These are phyloP conservation scores for Ciconia maguari DNA, from an alignment of 2,113 vertebrate genomes.

Conservation along the genomic window DNA sequence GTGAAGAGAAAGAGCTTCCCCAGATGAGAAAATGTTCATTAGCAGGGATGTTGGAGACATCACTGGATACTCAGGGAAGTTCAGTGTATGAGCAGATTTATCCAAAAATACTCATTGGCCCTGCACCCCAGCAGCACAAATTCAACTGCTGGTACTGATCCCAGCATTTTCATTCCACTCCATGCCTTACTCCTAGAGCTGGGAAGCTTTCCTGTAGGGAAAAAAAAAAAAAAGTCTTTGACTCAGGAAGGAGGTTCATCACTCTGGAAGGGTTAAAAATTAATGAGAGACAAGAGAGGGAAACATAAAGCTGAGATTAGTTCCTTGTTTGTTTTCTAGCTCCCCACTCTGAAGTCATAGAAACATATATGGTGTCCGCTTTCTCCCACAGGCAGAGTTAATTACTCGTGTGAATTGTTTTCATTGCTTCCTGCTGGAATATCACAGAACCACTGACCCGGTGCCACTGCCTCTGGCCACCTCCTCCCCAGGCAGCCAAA, in stretches of 20 bases:
- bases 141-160: neutral
- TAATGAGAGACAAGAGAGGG: neutral
- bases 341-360: neutral
- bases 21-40: neutral
- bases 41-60: neutral
- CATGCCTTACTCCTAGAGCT: neutral
- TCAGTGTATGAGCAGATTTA: neutral
- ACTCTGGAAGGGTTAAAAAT: neutral
- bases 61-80: neutral
- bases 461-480: neutral
- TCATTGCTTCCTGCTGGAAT: neutral
- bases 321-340: neutral
- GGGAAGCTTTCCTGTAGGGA: neutral
- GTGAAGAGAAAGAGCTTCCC: neutral
- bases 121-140: neutral
- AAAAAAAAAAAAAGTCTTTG: neutral
- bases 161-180: neutral
- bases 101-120: neutral
- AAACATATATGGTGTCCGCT: neutral
- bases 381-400: neutral
- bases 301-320: neutral
- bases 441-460: neutral
- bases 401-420: neutral
- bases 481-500: neutral
- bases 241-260: neutral